phyloP scores from a whole-genome alignment of 2,888 invertebrate genomes.

The Aleiodes alternator region DNA sequence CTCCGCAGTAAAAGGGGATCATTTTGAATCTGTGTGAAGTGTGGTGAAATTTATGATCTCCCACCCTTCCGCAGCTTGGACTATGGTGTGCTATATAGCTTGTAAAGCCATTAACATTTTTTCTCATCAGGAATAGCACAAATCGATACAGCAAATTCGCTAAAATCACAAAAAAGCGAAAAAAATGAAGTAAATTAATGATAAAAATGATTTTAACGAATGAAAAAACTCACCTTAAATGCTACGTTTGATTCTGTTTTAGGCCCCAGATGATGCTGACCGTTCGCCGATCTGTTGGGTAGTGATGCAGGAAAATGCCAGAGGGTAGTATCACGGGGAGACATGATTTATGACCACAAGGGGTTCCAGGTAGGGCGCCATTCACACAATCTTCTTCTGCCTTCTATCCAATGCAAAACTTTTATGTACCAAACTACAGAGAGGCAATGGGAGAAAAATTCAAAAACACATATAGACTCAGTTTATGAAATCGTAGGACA shows the following conservation, averaged over 20 bases:
- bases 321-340: slow-evolving; percentile 68
- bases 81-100: slow-evolving; percentile 51
- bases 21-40: slow-evolving; percentile 77
- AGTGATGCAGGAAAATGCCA: slow-evolving; percentile 65
- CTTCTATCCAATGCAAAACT: slow-evolving; percentile 52
- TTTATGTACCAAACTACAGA: background rate
- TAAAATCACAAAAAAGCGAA: slow-evolving; percentile 32
- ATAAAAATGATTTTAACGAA: too few relatives aligned
- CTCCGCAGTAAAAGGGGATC: slow-evolving; percentile 76
- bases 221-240: too few relatives aligned
- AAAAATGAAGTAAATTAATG: too few relatives aligned
- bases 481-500: slow-evolving; percentile 49
- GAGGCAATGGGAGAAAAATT: background rate
- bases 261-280: slow-evolving; percentile 71
- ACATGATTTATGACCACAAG: slow-evolving; percentile 74
- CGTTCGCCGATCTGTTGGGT: slow-evolving; percentile 66
- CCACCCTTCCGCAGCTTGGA: slow-evolving; percentile 46
- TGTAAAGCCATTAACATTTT: slow-evolving; percentile 65
- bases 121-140: slow-evolving; percentile 47
- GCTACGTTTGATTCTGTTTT: slow-evolving; percentile 4
- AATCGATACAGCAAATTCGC: slow-evolving; percentile 29
- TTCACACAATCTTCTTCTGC: slow-evolving; percentile 58
- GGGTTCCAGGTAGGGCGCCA: slow-evolving; percentile 71
- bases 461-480: slow-evolving; percentile 45
- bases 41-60: slow-evolving; percentile 77